A percentile compares a stretch with the other conserved stretches of the same genome.
Conservation (phyloP, 2,888 invertebrate genomes). For the Margaritifera margaritifera region DNA sequence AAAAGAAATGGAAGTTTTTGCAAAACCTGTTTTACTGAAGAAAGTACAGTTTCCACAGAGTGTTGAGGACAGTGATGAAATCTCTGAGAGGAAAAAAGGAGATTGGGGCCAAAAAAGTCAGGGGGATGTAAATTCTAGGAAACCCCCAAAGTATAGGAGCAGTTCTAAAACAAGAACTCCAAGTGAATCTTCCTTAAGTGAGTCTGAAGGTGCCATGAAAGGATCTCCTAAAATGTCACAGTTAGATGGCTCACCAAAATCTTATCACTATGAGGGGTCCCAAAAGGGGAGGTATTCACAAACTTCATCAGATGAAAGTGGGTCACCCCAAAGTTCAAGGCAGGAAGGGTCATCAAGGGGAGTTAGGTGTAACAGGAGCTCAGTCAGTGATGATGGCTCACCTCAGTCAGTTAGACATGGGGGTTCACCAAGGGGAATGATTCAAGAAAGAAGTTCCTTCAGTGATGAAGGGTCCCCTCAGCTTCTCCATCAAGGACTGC, state of each 20-base stretch:
- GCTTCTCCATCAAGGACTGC: constrained; percentile 31
- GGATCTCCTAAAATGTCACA: constrained; percentile 19
- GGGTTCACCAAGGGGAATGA: constrained; percentile 30
- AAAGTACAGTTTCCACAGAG: constrained; percentile 18
- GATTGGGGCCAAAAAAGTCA: constrained; percentile 8
- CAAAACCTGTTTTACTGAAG: constrained; percentile 16
- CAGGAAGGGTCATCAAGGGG: constrained; percentile 46
- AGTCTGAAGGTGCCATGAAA: constrained; percentile 39
- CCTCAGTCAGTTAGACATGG: constrained; percentile 32
- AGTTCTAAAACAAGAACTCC: constrained; percentile 49
- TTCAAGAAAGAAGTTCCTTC: constrained; percentile 20
- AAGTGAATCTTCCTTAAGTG: constrained; percentile 62
- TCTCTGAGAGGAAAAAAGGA: constrained; percentile 3
- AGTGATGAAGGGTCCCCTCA: constrained; percentile 12
- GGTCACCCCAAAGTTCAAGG: constrained; percentile 34
- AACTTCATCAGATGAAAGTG: constrained; percentile 32
- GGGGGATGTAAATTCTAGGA: constrained; percentile 14
- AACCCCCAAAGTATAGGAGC: constrained; percentile 55
- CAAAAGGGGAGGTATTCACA: constrained; percentile 35
- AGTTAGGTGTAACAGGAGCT: constrained; percentile 21
- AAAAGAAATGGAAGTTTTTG: constrained; percentile 7
- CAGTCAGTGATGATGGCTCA: constrained; percentile 36
- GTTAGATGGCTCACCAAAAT: constrained; percentile 36
- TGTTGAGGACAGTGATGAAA: constrained; percentile 7
- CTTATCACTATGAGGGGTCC: constrained; percentile 31